A percentile compares a stretch with the other conserved stretches of the same genome.
Conservation (phyloP, 2,113 vertebrate genomes). For the Spheniscus mendiculus region DNA sequence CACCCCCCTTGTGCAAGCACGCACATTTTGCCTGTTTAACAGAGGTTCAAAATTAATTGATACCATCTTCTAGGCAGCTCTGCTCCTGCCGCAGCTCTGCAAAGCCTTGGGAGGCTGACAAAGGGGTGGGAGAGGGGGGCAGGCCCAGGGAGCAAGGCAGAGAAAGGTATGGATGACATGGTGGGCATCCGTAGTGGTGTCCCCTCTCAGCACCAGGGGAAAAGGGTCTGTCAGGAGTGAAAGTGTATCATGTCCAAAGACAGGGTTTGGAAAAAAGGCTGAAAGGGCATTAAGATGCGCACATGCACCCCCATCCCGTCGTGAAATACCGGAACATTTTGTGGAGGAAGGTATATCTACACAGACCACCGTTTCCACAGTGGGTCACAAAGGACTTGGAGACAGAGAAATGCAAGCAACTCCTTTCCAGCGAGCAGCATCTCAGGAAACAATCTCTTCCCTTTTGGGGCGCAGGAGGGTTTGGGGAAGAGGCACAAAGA, state of each 20-base stretch:
- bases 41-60: not conserved
- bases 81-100: not conserved
- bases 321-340: not conserved
- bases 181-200: not conserved
- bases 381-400: not conserved
- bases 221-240: not conserved
- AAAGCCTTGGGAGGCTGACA: not conserved
- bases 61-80: not conserved
- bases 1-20: not conserved
- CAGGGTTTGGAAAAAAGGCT: not conserved
- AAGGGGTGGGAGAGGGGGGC: not conserved
- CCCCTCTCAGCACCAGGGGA: not conserved
- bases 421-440: not conserved
- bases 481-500: not conserved
- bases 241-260: not conserved
- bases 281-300: not conserved
- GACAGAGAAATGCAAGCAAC: not conserved
- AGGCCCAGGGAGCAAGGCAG: not conserved
- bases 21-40: not conserved
- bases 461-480: not conserved
- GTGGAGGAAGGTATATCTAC: not conserved
- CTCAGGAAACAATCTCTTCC: not conserved
- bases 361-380: not conserved
- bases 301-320: fast-evolving
- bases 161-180: not conserved